A percentile compares a stretch with the other conserved stretches of the same genome.
Conservation (phyloP, 2,797 vertebrate species). For the Gephyroberyx darwinii region DNA sequence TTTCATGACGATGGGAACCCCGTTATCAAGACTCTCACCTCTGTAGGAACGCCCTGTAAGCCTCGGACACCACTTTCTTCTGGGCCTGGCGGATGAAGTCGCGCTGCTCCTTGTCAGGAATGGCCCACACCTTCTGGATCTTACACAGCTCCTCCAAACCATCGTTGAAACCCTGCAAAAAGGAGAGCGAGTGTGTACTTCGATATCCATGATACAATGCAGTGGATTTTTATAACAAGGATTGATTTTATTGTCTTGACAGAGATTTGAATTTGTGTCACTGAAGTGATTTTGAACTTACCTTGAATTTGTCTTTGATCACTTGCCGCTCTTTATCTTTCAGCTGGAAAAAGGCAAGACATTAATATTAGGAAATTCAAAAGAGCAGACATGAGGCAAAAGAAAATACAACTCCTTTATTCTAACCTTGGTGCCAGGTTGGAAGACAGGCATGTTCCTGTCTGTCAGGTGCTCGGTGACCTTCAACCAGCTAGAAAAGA, state of each 20-base stretch:
- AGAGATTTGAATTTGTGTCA: background rate
- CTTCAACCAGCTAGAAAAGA: slow-evolving; percentile 87
- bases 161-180: slow-evolving; percentile 92
- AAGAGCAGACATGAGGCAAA: background rate
- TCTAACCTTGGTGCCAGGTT: slow-evolving; percentile 91
- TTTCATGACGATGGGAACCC: too few relatives aligned
- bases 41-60: slow-evolving; percentile 89
- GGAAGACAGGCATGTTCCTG: slow-evolving; percentile 89
- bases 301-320: slow-evolving; percentile 99
- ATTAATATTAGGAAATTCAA: background rate
- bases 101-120: slow-evolving; percentile 94
- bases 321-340: slow-evolving; percentile 97
- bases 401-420: background rate
- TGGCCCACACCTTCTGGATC: slow-evolving; percentile 98
- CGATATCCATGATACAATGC: background rate
- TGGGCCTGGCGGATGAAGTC: slow-evolving; percentile 91
- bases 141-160: slow-evolving; percentile 95
- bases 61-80: slow-evolving; percentile 90
- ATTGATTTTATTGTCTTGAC: background rate
- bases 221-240: background rate
- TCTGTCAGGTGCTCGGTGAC: slow-evolving; percentile 91
- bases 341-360: slow-evolving; percentile 79
- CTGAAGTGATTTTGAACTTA: slow-evolving; percentile 64
- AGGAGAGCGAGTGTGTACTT: background rate
- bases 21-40: slow-evolving; percentile 77